phyloP scores from a whole-genome alignment of 2,113 vertebrate genomes.

The Pseudopipra pipra region DNA sequence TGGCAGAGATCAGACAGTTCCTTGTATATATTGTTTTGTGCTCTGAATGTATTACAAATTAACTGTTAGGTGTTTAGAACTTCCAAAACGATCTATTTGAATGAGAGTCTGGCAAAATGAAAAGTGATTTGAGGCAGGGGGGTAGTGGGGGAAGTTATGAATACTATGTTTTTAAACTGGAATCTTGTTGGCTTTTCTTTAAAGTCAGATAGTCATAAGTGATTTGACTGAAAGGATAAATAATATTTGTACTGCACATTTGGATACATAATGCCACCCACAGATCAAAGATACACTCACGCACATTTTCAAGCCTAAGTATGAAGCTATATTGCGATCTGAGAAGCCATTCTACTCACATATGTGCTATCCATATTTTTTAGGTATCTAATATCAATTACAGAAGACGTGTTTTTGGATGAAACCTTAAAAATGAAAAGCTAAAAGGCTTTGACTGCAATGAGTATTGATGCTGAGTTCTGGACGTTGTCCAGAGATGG shows the following conservation, averaged over 20 bases:
- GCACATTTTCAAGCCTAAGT: neutral
- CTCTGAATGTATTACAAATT: conserved; percentile 46
- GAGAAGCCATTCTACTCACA: neutral
- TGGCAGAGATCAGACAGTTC: neutral
- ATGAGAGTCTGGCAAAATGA: neutral
- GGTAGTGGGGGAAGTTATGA: neutral
- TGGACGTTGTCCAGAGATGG: neutral
- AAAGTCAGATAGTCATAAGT: conserved; percentile 45
- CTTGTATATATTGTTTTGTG: conserved; percentile 26
- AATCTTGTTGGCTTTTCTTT: conserved; percentile 41
- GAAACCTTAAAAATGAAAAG: neutral
- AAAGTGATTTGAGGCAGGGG: neutral
- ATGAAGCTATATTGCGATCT: neutral
- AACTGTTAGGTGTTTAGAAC: conserved; percentile 45
- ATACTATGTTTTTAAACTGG: conserved; percentile 2
- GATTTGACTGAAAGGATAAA: conserved; percentile 31
- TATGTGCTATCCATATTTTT: neutral
- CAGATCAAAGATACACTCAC: conserved; percentile 31
- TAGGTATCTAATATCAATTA: neutral
- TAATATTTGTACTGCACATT: neutral
- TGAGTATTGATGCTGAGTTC: neutral
- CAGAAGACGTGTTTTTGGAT: neutral
- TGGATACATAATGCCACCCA: conserved; percentile 52
- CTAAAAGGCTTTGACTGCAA: neutral
- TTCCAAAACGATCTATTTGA: conserved; percentile 30